phyloP scores from a whole-genome alignment of 92 coral and sea anemone genomes.

The Diadumene lineata region DNA sequence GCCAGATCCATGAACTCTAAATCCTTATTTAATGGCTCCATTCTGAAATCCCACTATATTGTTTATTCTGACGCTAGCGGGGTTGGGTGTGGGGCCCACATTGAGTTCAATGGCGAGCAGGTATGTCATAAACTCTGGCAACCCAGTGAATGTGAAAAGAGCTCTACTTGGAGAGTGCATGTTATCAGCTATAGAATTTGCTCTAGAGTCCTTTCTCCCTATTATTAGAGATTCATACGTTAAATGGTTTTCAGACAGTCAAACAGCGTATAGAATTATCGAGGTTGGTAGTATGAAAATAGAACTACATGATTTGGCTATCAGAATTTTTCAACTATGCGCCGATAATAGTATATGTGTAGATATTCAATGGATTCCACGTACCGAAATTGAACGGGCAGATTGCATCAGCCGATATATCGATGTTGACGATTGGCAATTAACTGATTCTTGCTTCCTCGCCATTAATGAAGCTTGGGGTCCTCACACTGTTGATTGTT shows the following conservation, averaged over 20 bases:
- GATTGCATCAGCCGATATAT: slow-evolving; percentile 41
- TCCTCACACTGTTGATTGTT: slow-evolving; percentile 46
- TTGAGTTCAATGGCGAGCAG: background rate
- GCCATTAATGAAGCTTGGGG: background rate
- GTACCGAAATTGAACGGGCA: slow-evolving; percentile 23
- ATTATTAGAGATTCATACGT: slow-evolving; percentile 27
- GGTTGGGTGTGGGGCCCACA: background rate
- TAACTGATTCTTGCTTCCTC: slow-evolving; percentile 21
- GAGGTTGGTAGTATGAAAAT: slow-evolving; percentile 56
- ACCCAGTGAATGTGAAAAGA: background rate
- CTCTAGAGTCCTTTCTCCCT: slow-evolving; percentile 36
- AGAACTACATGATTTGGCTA: slow-evolving; percentile 33
- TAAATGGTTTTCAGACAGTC: slow-evolving; percentile 50
- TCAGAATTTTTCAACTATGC: slow-evolving; percentile 33
- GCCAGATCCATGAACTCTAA: no score
- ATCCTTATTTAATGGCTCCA: no score
- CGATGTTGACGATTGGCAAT: slow-evolving; percentile 49
- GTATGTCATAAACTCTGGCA: background rate
- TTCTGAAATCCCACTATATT: background rate
- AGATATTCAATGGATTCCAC: slow-evolving; percentile 48
- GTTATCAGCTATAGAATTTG: slow-evolving; percentile 27
- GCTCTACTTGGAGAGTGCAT: slow-evolving; percentile 50
- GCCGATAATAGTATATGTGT: slow-evolving; percentile 13
- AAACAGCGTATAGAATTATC: slow-evolving; percentile 38
- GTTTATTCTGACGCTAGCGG: background rate